A percentile compares a stretch with the other conserved stretches of the same genome.
Evolutionary conservation across 2,888 invertebrate species (phyloP).

Genomic region (Heliothis peltigera): DNA sequence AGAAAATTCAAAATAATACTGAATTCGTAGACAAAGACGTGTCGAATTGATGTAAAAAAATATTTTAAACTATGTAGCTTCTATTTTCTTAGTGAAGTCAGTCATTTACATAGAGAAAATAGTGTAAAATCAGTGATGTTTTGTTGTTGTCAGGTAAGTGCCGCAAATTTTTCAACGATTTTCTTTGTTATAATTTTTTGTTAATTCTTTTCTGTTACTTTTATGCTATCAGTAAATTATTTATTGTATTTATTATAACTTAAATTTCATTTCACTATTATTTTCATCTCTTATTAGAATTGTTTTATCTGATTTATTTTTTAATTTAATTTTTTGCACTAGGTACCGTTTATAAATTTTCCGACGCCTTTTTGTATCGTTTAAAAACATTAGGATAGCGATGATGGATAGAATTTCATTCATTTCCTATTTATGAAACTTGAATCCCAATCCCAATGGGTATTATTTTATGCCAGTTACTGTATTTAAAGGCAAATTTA

Average conservation of each 20-base stretch:
- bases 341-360: too few species aligned
- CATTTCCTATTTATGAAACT: conserved; percentile 5
- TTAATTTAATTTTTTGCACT: background rate
- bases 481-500: conserved; percentile 33
- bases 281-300: conserved; percentile 36
- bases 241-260: conserved; percentile 2
- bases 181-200: conserved; percentile 16
- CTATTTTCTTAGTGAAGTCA: conserved; percentile 38
- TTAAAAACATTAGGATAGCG: background rate
- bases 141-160: conserved; percentile 67
- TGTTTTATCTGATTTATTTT: conserved; percentile 2
- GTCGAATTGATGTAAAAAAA: conserved; percentile 48
- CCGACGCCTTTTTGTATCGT: background rate
- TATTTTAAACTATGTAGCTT: conserved; percentile 33
- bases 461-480: conserved; percentile 12
- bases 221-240: background rate
- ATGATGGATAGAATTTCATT: background rate
- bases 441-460: background rate
- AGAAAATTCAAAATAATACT: conserved; percentile 68
- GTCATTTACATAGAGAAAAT: conserved; percentile 34
- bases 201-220: background rate
- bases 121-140: conserved; percentile 69
- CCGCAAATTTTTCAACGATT: conserved; percentile 35
- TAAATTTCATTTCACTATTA: background rate
- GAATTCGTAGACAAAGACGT: conserved; percentile 50